A percentile compares a stretch with the other conserved stretches of the same genome.
phyloP scores from a whole-genome alignment of 2,113 vertebrate species.

The Cyanoderma ruficeps region DNA sequence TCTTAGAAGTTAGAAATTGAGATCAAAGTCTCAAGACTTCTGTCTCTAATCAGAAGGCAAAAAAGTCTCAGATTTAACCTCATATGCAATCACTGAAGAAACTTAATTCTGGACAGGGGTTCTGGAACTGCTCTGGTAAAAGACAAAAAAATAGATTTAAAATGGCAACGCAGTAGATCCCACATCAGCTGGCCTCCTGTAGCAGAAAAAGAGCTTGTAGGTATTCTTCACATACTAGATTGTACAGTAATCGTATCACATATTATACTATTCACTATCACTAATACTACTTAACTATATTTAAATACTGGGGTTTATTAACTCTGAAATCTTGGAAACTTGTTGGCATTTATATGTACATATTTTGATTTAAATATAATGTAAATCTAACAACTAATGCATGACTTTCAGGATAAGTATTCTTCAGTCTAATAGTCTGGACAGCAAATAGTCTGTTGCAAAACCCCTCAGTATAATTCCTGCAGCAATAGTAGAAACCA shows the following conservation, averaged over 20 bases:
- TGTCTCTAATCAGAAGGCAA: neutral
- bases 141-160: neutral
- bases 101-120: neutral
- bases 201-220: neutral
- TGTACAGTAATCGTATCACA: neutral
- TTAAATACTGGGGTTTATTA: neutral
- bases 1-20: neutral
- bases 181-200: neutral
- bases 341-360: fast-evolving
- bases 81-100: neutral
- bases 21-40: neutral
- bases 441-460: neutral
- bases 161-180: neutral
- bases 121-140: neutral
- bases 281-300: neutral
- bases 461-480: neutral
- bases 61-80: neutral
- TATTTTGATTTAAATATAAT: neutral
- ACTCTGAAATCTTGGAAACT: neutral
- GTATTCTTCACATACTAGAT: neutral
- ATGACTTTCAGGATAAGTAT: neutral
- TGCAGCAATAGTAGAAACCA: neutral
- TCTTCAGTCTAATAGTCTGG: neutral
- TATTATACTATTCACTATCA: neutral
- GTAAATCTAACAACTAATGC: neutral